phyloP scores from a whole-genome alignment of 2,113 vertebrate species.

The Larimichthys polyactis region DNA sequence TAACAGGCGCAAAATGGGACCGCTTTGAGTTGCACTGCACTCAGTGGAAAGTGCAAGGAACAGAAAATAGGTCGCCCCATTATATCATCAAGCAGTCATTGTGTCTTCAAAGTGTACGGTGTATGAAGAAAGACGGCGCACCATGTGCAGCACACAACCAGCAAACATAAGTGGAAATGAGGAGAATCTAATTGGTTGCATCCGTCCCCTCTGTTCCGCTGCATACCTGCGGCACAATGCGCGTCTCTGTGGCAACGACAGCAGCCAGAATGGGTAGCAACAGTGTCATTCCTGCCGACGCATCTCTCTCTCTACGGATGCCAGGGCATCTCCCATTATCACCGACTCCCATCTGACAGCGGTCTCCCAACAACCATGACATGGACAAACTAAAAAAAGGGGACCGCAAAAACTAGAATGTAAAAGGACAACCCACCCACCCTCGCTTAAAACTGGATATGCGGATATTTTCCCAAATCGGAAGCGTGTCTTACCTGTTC shows the following conservation, averaged over 20 bases:
- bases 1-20: not conserved
- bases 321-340: slow-evolving; percentile 48
- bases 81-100: not conserved
- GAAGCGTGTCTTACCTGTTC: slow-evolving; percentile 69
- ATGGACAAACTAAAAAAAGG: slow-evolving; percentile 3
- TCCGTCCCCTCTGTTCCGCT: slow-evolving; percentile 14
- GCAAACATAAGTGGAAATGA: not conserved
- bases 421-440: not conserved
- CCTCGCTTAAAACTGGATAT: slow-evolving; percentile 3
- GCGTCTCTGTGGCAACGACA: slow-evolving; percentile 52
- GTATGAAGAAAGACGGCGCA: not conserved
- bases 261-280: slow-evolving; percentile 56
- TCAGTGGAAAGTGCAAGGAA: slow-evolving; percentile 2
- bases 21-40: not conserved
- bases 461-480: slow-evolving; percentile 13
- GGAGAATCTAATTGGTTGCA: slow-evolving; percentile 1
- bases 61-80: slow-evolving; percentile 20
- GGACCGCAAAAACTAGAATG: not conserved
- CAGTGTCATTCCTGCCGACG: slow-evolving; percentile 51
- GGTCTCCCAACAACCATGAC: slow-evolving; percentile 26
- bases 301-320: slow-evolving; percentile 53
- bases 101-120: not conserved
- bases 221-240: slow-evolving; percentile 64
- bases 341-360: slow-evolving; percentile 21
- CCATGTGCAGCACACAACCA: not conserved